Base-by-base conservation (phyloP, 1,140 invertebrate species). In the Pogonomyrmex californicus region DNA sequence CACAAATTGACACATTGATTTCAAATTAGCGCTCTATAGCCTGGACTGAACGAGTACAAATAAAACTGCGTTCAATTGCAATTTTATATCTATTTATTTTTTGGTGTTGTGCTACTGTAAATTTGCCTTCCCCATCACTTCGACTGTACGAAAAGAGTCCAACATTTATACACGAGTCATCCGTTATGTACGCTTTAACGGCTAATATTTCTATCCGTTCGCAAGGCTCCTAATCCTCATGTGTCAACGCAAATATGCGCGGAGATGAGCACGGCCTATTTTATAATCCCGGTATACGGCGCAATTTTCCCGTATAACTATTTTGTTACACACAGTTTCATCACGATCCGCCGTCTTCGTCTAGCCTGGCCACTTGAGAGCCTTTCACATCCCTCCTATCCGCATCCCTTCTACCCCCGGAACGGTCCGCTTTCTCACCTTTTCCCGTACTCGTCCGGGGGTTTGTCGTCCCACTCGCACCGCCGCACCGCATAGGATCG, bases 401-500 rank as follows among this genome's bases (percentile, higher is more conserved):
- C 33, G 17, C 54, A 12, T n/a, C n/a, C 38, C 54, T 10, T 60
- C 12, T 12, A n/a, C 0, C 36, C 85, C 33, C n/a, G 49, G 5
- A 4, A n/a, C 51, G 4, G 7, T 30, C 2, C 73, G 14, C 41
- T 30, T 62, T 62, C 68, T 66, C 83, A 41, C 54, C 68, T 54
- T 63, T 79, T 81, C 51, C 33, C 85, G 1, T 4, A 30, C 63
- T 60, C 41, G 79, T 38, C 62, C 62, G 6, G 10, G 47, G 4
- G 23, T 23, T 23, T 85, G 71, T 56, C 56, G 65, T 85, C 47
- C 36, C 41, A 23, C 75, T 75, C 60, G 23, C 56, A 54, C 33
- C 78, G 17, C 14, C 79, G 83, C 54, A 62, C 83, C 75, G 51
- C 82, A 49, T 47, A 75, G 85, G 75, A 86, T 88, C 87, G 87